phyloP scores from a whole-genome alignment of 2,113 vertebrate species.

The Rhagologus leucostigma region DNA sequence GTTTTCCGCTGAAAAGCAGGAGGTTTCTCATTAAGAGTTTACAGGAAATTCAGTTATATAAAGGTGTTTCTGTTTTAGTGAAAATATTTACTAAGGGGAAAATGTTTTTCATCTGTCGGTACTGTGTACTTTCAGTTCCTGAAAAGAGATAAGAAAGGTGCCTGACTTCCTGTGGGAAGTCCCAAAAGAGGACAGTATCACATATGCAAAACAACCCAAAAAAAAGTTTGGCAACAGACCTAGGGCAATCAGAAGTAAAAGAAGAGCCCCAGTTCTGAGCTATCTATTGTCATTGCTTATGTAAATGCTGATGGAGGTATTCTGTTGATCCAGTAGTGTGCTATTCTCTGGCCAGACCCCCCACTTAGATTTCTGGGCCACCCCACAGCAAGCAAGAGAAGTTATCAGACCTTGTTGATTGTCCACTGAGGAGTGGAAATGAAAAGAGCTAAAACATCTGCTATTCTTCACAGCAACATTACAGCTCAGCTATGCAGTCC shows the following conservation, averaged over 20 bases:
- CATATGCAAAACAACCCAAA: not conserved
- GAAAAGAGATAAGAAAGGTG: constrained; percentile 14
- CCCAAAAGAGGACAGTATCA: not conserved
- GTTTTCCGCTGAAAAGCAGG: not conserved
- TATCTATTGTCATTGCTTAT: not conserved
- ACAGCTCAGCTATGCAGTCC: not conserved
- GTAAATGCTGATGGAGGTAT: not conserved
- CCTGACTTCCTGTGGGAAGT: not conserved
- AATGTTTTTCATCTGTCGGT: not conserved
- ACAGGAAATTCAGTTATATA: not conserved
- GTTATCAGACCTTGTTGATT: constrained; percentile 19
- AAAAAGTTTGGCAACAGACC: not conserved
- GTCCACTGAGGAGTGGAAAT: constrained; percentile 23
- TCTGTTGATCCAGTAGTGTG: not conserved
- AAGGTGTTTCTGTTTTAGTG: constrained; percentile 7
- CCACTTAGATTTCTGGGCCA: constrained; percentile 36
- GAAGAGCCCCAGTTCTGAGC: not conserved
- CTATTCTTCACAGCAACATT: constrained; percentile 23
- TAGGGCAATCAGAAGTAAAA: not conserved
- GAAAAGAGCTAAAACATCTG: constrained; percentile 52
- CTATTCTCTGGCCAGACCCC: constrained; percentile 33
- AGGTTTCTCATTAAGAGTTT: constrained; percentile 1
- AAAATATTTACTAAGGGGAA: not conserved
- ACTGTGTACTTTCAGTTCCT: not conserved
- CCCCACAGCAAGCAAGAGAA: not conserved